Evolutionary conservation across 2,113 vertebrate species (phyloP).

Genomic region (Brienomyrus longianalis): DNA sequence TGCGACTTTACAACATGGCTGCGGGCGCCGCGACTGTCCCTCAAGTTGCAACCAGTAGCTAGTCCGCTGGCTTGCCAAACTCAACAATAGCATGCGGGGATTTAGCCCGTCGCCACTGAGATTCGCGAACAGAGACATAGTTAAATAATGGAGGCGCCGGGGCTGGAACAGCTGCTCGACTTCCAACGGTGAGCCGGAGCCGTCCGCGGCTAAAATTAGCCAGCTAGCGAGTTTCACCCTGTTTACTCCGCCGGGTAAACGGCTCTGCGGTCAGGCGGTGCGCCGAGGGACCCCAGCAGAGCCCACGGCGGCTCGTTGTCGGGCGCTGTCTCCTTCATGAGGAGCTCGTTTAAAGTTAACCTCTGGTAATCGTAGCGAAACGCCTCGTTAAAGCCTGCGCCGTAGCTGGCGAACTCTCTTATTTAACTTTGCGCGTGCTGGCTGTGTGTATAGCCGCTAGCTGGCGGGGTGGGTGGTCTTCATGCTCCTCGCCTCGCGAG

Average conservation of each 20-base stretch:
- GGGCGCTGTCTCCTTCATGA: background rate
- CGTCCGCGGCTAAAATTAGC: background rate
- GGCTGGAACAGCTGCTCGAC: conserved; percentile 67
- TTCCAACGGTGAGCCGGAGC: conserved; percentile 62
- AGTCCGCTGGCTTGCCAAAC: background rate
- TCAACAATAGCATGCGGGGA: conserved; percentile 24
- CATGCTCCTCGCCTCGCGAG: background rate
- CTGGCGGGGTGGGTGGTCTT: background rate
- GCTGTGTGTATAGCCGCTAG: background rate
- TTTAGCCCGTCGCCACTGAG: background rate
- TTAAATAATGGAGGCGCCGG: conserved; percentile 58
- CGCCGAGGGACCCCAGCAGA: background rate
- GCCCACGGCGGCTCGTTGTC: background rate
- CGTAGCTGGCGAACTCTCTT: background rate
- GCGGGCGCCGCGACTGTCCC: background rate
- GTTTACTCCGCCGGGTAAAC: background rate
- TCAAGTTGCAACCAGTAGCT: background rate
- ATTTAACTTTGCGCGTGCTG: background rate
- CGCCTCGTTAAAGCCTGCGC: background rate
- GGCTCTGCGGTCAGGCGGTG: background rate
- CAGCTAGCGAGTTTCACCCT: background rate
- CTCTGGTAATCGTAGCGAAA: background rate
- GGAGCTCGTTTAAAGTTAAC: background rate
- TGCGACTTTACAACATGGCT: conserved; percentile 18
- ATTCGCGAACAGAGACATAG: background rate